Percentiles rank a stretch among this genome's conserved stretches.
Evolutionary conservation across 2,888 invertebrate genomes (phyloP).

Genomic region (Scaptomyza tumidula): DNA sequence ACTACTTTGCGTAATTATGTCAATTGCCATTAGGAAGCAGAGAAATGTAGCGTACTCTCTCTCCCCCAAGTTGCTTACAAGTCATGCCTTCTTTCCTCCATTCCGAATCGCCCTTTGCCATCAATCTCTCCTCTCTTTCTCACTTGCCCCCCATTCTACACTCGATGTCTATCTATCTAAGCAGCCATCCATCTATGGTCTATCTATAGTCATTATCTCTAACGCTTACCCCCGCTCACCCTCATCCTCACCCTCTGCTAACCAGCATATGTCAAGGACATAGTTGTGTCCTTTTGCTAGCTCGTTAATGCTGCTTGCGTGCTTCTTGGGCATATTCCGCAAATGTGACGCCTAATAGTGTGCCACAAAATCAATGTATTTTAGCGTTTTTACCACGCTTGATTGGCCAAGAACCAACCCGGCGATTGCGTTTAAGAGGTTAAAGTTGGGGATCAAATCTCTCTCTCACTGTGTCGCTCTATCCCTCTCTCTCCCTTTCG

Average conservation of each 20-base stretch:
- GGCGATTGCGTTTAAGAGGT: neutral
- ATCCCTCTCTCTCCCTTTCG: neutral
- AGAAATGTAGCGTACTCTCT: neutral
- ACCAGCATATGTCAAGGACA: slow-evolving; percentile 63
- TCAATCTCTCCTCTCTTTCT: slow-evolving; percentile 49
- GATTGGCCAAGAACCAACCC: slow-evolving; percentile 40
- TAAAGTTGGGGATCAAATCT: neutral
- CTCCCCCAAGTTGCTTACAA: no score
- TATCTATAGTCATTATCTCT: slow-evolving; percentile 61
- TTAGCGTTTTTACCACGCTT: slow-evolving; percentile 68
- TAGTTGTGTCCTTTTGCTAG: slow-evolving; percentile 24
- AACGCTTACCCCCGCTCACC: slow-evolving; percentile 35
- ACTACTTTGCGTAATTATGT: slow-evolving; percentile 81
- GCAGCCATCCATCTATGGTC: slow-evolving; percentile 44
- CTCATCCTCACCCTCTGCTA: neutral
- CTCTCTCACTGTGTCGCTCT: neutral
- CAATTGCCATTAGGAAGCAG: slow-evolving; percentile 46
- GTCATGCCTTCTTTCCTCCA: neutral
- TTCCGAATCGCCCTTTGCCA: slow-evolving; percentile 60
- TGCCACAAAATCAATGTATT: slow-evolving; percentile 80
- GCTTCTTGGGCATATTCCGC: slow-evolving; percentile 57
- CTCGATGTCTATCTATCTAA: slow-evolving; percentile 52
- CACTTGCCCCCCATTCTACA: slow-evolving; percentile 13
- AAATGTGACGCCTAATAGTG: slow-evolving; percentile 64
- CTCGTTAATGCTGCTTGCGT: slow-evolving; percentile 60